These are phyloP conservation scores for Rhincodon typus DNA, from an alignment of 2,797 vertebrate species.

Conservation along the genomic window DNA sequence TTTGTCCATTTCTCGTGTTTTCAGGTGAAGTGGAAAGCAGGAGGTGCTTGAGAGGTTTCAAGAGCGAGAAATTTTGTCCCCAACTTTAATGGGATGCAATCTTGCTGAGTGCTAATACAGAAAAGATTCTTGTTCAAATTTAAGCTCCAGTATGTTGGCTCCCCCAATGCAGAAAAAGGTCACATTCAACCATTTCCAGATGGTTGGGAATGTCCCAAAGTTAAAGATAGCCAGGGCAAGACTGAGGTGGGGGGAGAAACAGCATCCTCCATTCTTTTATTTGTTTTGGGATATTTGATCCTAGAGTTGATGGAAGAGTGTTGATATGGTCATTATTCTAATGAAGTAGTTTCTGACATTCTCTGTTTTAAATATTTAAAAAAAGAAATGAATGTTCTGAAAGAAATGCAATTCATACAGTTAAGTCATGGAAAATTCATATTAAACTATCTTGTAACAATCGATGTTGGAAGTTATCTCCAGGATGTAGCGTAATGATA, in stretches of 20 bases:
- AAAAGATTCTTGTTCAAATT: neutral
- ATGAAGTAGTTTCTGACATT: neutral
- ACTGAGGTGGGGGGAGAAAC: neutral
- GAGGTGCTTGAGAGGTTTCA: neutral
- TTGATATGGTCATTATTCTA: too few species aligned
- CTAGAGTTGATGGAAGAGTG: neutral
- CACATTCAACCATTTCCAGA: constrained; percentile 28
- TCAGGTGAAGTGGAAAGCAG: neutral
- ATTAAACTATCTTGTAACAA: neutral
- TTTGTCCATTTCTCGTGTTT: neutral
- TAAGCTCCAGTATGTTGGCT: neutral
- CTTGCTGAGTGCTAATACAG: neutral
- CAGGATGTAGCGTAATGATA: neutral
- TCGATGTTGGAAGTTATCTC: neutral
- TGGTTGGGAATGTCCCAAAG: neutral
- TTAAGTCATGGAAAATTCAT: neutral
- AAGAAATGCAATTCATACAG: neutral
- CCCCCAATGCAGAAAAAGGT: neutral
- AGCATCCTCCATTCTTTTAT: neutral
- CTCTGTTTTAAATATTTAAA: neutral
- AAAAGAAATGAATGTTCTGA: neutral
- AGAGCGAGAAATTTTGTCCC: neutral
- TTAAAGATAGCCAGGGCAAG: neutral
- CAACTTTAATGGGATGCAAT: neutral
- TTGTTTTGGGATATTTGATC: constrained; percentile 19